Evolutionary conservation across 2,888 invertebrate genomes (phyloP), one percentile per base, ranked within the genome.

Genomic region (Endomychus coccineus): DNA sequence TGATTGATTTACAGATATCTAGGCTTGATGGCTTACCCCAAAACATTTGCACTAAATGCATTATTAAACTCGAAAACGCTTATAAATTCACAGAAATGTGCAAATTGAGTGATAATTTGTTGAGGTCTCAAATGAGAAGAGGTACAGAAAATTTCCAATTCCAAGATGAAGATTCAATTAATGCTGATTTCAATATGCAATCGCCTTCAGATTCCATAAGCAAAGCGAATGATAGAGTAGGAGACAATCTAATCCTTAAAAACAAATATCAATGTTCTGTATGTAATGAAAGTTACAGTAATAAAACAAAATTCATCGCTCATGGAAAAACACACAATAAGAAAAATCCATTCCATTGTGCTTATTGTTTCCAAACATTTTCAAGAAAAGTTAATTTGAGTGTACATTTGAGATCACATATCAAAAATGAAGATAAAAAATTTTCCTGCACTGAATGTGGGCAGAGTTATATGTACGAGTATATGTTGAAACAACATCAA

Each of bases 401-500:
- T 19, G 46, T 49, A 1, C 57, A 57, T 44, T 35, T 50, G 16
- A 41, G 52, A 19, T 47, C 49, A 5, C 57, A 57, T 32, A 42
- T 45, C n/a, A 45, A 44, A 33, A 31, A 42, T 7, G 46, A 51
- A 24, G 51, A 54, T 25, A 54, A 52, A 3, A 45, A 17, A 21
- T 54, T 48, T 41, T 14, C 31, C 14, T 55, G 55, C 36, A 41
- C 39, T 16, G 44, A 12, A n/a, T 63, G 63, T 42, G 53, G 51
- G 4, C 43, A 57, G 36, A 52, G 44, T 21, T 62, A 57, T 43
- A 43, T 41, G 16, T 59, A 55, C 42, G 47, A 50, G 17, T 58
- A 59, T 44, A 50, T 61, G 28, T 39, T 63, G 16, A 59, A 52
- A 16, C 58, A 57, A 34, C 63, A 63, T 34, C 52, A 49, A 31